A percentile compares a stretch with the other conserved stretches of the same genome.
These are phyloP conservation scores for Sinotaia quadrata DNA, from an alignment of 2,888 invertebrate genomes.

Conservation along the genomic window DNA sequence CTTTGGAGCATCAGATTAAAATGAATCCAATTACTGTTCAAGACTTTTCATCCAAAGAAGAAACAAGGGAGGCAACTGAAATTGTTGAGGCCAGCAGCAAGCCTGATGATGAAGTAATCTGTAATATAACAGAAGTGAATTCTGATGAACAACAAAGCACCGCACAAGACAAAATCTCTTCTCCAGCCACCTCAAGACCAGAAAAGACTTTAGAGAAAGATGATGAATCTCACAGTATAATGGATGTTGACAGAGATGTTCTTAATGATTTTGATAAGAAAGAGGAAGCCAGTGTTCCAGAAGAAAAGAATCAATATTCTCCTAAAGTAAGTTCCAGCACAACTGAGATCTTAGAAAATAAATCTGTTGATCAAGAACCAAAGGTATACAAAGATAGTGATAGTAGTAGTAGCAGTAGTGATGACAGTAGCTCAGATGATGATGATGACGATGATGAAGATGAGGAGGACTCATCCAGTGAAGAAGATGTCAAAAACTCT, in stretches of 20 bases:
- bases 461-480: slow-evolving; percentile 30
- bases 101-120: no score
- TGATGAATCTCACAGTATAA: slow-evolving; percentile 9
- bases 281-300: no score
- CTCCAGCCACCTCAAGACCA: no score
- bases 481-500: slow-evolving; percentile 30
- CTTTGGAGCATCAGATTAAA: no score
- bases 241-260: slow-evolving; percentile 26
- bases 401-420: slow-evolving; percentile 33
- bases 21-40: no score
- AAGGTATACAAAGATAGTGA: slow-evolving; percentile 29
- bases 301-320: slow-evolving; percentile 8
- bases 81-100: no score
- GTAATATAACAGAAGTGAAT: no score
- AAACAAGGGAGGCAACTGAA: no score
- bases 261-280: slow-evolving; percentile 13
- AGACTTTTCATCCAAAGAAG: no score
- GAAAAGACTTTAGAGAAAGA: slow-evolving; percentile 14
- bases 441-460: slow-evolving; percentile 39
- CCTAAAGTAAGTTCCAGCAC: neutral
- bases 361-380: slow-evolving; percentile 19
- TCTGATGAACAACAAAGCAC: no score
- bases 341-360: slow-evolving; percentile 16
- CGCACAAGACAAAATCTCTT: no score
- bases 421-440: slow-evolving; percentile 31